Evolutionary conservation across 1,140 invertebrate genomes (phyloP).

Genomic region (Chrysomallon squamiferum): DNA sequence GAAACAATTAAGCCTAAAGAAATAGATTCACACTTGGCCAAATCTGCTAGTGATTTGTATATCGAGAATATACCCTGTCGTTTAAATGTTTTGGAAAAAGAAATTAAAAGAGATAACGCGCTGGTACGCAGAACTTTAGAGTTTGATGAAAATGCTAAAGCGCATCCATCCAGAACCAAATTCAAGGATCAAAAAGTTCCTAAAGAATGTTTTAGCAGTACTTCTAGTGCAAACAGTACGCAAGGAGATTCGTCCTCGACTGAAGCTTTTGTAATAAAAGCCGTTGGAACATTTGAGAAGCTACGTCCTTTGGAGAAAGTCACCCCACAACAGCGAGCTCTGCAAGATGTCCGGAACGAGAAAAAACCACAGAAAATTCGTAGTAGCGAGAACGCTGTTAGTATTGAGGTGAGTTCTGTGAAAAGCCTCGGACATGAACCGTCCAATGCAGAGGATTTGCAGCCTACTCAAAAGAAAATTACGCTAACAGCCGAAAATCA

Average conservation of each 20-base stretch:
- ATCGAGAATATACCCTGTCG: slow-evolving; percentile 45
- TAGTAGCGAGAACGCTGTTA: neutral
- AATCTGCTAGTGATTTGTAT: slow-evolving; percentile 40
- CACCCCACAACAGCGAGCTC: slow-evolving; percentile 25
- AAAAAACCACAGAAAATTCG: neutral
- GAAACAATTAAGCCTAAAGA: slow-evolving; percentile 3
- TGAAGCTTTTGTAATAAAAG: neutral
- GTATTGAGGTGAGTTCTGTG: slow-evolving; percentile 19
- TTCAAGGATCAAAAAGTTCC: neutral
- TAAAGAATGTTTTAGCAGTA: neutral
- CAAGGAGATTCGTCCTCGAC: no score
- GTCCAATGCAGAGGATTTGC: slow-evolving; percentile 13
- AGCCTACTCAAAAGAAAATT: no score
- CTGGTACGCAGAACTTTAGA: slow-evolving; percentile 3
- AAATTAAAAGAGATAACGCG: slow-evolving; percentile 36
- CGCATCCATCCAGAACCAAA: slow-evolving; percentile 5
- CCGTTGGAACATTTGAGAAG: slow-evolving; percentile 14
- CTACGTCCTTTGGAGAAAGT: slow-evolving; percentile 43
- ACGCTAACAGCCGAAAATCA: no score
- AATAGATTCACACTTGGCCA: slow-evolving; percentile 1
- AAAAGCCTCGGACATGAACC: slow-evolving; percentile 20
- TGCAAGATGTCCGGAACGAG: slow-evolving; percentile 2
- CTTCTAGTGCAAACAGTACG: no score
- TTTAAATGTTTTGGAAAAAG: slow-evolving; percentile 39
- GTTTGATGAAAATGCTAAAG: slow-evolving; percentile 4